phyloP scores from a whole-genome alignment of 1,140 invertebrate species.

The Phortica variegata region DNA sequence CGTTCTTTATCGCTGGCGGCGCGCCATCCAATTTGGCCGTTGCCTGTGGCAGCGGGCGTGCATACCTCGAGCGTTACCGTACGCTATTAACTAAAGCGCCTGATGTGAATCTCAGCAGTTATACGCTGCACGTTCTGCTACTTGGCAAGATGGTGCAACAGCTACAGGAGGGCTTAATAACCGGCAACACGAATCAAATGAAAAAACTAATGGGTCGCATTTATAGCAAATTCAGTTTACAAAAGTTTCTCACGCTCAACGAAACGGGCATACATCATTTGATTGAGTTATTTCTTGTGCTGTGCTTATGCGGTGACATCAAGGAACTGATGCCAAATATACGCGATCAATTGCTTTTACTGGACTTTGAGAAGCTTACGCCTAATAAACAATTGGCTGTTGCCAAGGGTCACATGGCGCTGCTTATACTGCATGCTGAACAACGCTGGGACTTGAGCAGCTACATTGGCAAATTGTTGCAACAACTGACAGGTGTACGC shows the following conservation, averaged over 20 bases:
- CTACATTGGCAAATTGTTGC: slow-evolving; percentile 40
- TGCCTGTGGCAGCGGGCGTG: slow-evolving; percentile 30
- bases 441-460: slow-evolving; percentile 27
- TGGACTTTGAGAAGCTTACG: slow-evolving; percentile 41
- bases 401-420: slow-evolving; percentile 48
- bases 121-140: slow-evolving; percentile 37
- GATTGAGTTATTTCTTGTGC: slow-evolving; percentile 45
- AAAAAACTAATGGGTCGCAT: slow-evolving; percentile 52
- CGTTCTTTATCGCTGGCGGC: slow-evolving; percentile 27
- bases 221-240: slow-evolving; percentile 48
- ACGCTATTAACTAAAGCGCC: slow-evolving; percentile 19
- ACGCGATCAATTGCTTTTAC: slow-evolving; percentile 38
- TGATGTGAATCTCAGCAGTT: slow-evolving; percentile 47
- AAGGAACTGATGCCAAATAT: slow-evolving; percentile 34
- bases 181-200: slow-evolving; percentile 22
- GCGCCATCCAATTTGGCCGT: slow-evolving; percentile 32
- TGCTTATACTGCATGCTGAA: slow-evolving; percentile 40
- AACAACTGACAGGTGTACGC: slow-evolving; percentile 32
- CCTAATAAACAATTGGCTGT: slow-evolving; percentile 27
- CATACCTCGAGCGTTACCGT: slow-evolving; percentile 42
- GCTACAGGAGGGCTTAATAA: slow-evolving; percentile 7
- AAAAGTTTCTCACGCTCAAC: slow-evolving; percentile 47
- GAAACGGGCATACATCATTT: slow-evolving; percentile 53
- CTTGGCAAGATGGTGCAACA: slow-evolving; percentile 36
- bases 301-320: slow-evolving; percentile 31